Percentiles rank a stretch among this genome's conserved stretches.
phyloP scores from a whole-genome alignment of 2,797 vertebrate species.

The Lithobates sylvaticus region DNA sequence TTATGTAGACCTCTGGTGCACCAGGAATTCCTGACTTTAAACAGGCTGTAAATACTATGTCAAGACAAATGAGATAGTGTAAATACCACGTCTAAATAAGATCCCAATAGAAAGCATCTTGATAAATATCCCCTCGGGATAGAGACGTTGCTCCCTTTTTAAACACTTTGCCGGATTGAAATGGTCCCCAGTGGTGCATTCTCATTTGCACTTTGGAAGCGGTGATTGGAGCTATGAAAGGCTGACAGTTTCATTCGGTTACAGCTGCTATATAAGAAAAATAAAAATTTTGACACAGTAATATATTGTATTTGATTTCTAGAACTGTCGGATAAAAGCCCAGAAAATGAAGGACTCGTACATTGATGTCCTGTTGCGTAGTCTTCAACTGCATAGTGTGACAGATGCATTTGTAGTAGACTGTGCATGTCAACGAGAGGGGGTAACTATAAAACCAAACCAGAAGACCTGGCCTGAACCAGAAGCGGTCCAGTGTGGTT shows the following conservation, averaged over 20 bases:
- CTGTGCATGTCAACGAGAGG: no score
- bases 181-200: slow-evolving; percentile 23
- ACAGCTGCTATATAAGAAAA: no score
- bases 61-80: slow-evolving; percentile 39
- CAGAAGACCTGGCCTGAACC: no score
- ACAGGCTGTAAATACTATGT: slow-evolving; percentile 41
- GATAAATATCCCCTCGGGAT: slow-evolving; percentile 48
- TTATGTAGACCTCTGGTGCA: slow-evolving; percentile 4
- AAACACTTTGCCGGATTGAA: slow-evolving; percentile 40
- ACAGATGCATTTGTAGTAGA: no score
- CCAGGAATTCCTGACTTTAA: not conserved
- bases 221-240: slow-evolving; percentile 28
- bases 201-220: slow-evolving; percentile 42
- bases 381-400: no score
- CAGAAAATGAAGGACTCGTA: no score
- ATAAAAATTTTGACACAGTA: no score
- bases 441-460: no score
- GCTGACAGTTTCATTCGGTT: not conserved
- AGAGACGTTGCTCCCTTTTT: slow-evolving; percentile 10
- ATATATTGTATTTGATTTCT: no score
- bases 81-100: slow-evolving; percentile 16
- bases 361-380: no score
- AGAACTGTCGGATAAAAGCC: no score
- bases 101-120: slow-evolving; percentile 9
- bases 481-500: no score